phyloP scores from a whole-genome alignment of 2,113 vertebrate genomes.

The Aepyceros melampus region DNA sequence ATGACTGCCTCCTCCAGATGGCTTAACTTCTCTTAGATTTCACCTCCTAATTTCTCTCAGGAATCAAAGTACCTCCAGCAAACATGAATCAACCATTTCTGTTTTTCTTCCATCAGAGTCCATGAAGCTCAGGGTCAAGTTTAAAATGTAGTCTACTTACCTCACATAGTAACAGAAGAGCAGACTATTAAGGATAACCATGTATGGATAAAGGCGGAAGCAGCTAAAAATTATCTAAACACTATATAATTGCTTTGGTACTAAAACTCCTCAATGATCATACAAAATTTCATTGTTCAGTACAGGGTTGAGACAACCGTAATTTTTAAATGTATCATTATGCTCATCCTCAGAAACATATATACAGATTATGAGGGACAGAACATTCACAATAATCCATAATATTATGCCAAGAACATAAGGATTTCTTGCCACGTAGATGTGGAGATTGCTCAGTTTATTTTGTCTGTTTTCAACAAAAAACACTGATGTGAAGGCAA shows the following conservation, averaged over 20 bases:
- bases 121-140: background rate
- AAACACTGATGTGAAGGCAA: background rate
- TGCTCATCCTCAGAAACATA: background rate
- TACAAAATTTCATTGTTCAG: background rate
- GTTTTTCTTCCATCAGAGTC: background rate
- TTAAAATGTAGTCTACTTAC: background rate
- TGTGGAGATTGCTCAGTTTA: background rate
- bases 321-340: background rate
- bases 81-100: background rate
- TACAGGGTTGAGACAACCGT: background rate
- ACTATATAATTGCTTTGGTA: background rate
- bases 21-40: background rate
- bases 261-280: background rate
- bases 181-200: background rate
- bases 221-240: background rate
- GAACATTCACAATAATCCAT: background rate
- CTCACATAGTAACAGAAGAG: background rate
- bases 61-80: background rate
- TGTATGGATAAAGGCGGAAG: background rate
- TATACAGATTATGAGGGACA: background rate
- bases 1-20: background rate
- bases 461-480: background rate
- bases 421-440: background rate
- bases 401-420: background rate
- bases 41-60: background rate